phyloP scores from a whole-genome alignment of 2,888 invertebrate species.

The Orthonychiurus folsomi region DNA sequence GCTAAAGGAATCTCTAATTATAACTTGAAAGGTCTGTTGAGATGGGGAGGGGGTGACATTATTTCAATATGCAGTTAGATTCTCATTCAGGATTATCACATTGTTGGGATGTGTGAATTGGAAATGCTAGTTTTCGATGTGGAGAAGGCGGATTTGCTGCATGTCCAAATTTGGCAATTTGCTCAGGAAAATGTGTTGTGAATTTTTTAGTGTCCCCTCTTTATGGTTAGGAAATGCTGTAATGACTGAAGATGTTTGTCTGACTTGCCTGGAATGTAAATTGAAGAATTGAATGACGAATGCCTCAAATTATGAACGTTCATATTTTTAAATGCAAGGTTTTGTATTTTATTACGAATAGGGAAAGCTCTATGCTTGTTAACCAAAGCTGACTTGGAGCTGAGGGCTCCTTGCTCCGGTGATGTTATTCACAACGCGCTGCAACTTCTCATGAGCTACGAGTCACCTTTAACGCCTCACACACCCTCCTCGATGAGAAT shows the following conservation, averaged over 20 bases:
- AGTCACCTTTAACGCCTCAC: constrained; percentile 40
- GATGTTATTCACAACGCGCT: constrained; percentile 89
- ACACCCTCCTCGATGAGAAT: constrained; percentile 39
- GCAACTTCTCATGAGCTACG: constrained; percentile 60
- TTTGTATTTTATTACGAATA: no score
- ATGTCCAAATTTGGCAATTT: background rate
- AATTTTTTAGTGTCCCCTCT: background rate
- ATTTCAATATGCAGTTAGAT: no score
- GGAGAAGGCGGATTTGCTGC: background rate
- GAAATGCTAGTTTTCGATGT: background rate
- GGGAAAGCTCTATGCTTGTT: constrained; percentile 84
- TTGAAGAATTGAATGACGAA: no score
- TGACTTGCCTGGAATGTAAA: no score
- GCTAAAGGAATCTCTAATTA: background rate
- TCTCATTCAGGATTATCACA: background rate
- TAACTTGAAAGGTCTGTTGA: background rate
- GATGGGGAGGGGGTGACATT: background rate
- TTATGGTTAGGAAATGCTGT: background rate
- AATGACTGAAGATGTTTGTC: no score
- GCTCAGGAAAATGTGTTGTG: background rate
- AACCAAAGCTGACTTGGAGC: constrained; percentile 79
- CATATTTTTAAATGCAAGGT: no score
- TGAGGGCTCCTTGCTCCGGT: constrained; percentile 84
- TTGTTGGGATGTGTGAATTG: background rate
- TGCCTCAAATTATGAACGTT: no score